Evolutionary conservation across 2,797 vertebrate genomes (phyloP).

Genomic region (Prionace glauca): DNA sequence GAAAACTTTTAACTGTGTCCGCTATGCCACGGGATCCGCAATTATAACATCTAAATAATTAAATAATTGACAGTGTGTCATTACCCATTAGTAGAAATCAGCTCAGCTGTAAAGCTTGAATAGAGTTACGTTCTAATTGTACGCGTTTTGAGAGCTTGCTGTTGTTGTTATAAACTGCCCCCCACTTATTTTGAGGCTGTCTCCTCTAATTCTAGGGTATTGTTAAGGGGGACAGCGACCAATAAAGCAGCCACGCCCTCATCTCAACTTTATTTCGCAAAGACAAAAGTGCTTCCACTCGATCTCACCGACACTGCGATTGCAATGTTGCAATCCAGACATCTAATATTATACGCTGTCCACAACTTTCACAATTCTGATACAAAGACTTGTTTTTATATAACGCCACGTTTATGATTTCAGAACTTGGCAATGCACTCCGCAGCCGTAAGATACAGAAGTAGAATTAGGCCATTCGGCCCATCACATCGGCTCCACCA

Average conservation of each 20-base stretch:
- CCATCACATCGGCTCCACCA: too few species aligned
- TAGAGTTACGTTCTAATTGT: neutral
- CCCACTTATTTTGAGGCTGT: too few species aligned
- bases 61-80: neutral
- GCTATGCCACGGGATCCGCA: neutral
- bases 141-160: neutral
- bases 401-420: neutral
- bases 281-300: neutral
- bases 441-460: neutral
- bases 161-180: too few species aligned
- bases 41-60: neutral
- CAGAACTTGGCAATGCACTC: neutral
- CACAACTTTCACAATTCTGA: neutral
- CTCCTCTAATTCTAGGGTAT: too few species aligned
- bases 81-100: neutral
- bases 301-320: neutral
- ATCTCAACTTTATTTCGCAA: neutral
- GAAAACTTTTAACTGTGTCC: neutral
- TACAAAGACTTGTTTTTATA: neutral
- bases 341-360: neutral
- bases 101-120: neutral
- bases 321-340: neutral
- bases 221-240: neutral
- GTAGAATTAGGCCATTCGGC: too few species aligned
- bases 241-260: neutral